Percentiles rank a stretch among this genome's conserved stretches.
Conservation (phyloP, 2,113 vertebrate species). For the Puma concolor region DNA sequence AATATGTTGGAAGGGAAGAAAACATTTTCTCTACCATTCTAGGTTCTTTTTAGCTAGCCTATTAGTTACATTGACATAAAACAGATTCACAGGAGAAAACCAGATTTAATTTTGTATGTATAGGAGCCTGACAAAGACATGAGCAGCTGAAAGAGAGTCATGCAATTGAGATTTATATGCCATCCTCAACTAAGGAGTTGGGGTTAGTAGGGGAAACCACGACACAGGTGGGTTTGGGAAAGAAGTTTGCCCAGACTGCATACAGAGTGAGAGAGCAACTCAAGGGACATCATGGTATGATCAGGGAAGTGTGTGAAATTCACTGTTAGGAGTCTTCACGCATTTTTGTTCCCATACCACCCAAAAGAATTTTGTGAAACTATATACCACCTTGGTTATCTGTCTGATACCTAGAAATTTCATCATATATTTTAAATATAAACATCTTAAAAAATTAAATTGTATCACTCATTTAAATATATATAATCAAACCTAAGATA, state of each 20-base stretch:
- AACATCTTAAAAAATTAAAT: background rate
- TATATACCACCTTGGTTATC: background rate
- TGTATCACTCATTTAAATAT: background rate
- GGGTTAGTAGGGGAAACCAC: background rate
- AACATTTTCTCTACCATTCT: background rate
- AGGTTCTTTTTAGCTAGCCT: background rate
- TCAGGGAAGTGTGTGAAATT: background rate
- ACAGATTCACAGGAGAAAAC: background rate
- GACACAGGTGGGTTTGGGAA: background rate
- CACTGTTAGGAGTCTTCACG: background rate
- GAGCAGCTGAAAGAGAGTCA: background rate
- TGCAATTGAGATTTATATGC: background rate
- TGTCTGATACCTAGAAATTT: background rate
- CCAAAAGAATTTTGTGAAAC: background rate
- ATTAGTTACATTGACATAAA: background rate
- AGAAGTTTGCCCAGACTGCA: background rate
- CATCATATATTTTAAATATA: background rate
- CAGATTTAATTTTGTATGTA: background rate
- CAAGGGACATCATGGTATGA: background rate
- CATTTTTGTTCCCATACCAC: background rate
- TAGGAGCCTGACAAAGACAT: background rate
- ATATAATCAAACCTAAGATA: background rate
- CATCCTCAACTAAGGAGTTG: background rate
- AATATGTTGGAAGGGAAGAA: background rate
- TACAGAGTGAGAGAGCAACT: rapidly evolving